Conservation (phyloP, 1,140 invertebrate genomes). For the Stenopsyche tienmushanensis region DNA sequence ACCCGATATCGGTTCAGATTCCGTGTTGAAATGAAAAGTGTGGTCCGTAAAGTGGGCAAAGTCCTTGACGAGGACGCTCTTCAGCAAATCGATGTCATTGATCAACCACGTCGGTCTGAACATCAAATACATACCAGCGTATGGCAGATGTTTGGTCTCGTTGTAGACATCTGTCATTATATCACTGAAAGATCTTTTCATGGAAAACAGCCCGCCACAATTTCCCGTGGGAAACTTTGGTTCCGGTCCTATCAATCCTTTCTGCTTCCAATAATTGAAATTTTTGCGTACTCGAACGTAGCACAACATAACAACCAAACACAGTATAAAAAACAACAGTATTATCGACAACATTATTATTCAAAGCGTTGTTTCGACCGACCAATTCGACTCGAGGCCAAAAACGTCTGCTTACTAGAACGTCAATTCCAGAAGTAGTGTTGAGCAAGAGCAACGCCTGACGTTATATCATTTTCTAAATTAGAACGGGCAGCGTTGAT, state of each 20-base stretch:
- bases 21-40: conserved; percentile 54
- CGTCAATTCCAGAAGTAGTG: no score
- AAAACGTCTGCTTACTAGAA: no score
- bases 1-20: conserved; percentile 53
- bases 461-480: no score
- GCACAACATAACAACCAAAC: not conserved
- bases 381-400: no score
- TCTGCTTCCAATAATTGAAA: conserved; percentile 12
- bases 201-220: conserved; percentile 46
- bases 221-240: conserved; percentile 54
- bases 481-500: no score
- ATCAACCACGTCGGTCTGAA: conserved; percentile 49
- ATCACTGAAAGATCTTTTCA: conserved; percentile 46
- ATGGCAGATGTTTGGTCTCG: conserved; percentile 13
- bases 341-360: no score
- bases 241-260: conserved; percentile 47
- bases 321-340: not conserved
- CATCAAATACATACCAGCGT: conserved; percentile 45
- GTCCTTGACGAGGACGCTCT: conserved; percentile 61
- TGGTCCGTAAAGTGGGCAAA: conserved; percentile 60
- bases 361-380: no score
- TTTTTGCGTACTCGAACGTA: not conserved
- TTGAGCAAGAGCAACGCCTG: no score
- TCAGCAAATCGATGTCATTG: conserved; percentile 56
- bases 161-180: conserved; percentile 15